A percentile compares a stretch with the other conserved stretches of the same genome.
phyloP scores from a whole-genome alignment of 2,888 invertebrate species.

The Thera obeliscata region DNA sequence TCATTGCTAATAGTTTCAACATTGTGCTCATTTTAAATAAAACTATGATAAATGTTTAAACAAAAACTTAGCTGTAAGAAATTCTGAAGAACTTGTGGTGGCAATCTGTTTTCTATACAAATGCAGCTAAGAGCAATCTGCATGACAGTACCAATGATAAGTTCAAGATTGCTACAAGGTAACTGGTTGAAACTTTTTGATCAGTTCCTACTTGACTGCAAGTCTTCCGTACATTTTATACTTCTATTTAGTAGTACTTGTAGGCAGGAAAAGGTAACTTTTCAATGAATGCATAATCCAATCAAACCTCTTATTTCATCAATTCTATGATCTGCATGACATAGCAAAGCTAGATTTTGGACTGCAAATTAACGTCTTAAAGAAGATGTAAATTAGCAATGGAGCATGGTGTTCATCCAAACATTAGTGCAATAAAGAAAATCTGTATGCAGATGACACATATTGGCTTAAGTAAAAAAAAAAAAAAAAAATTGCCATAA shows the following conservation, averaged over 20 bases:
- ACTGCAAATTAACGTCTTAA: no score
- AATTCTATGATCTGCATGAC: conserved; percentile 14
- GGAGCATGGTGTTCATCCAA: background rate
- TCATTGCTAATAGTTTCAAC: no score
- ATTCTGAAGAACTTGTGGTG: background rate
- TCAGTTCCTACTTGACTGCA: no score
- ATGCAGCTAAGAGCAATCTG: conserved; percentile 24
- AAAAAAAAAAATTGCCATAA: background rate
- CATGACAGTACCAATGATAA: conserved; percentile 37
- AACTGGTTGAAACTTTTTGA: no score
- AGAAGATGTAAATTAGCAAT: no score
- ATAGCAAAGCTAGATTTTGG: background rate
- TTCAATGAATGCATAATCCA: background rate
- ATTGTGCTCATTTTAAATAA: no score
- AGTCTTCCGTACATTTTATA: no score
- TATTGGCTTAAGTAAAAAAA: background rate
- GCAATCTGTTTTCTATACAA: conserved; percentile 10
- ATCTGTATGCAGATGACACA: background rate
- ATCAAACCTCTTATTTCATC: background rate
- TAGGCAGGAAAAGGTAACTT: conserved; percentile 4
- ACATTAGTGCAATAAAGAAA: background rate
- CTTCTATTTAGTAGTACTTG: background rate
- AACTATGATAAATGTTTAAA: no score
- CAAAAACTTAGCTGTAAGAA: no score
- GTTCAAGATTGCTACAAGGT: background rate